Conservation (phyloP, 1,140 invertebrate species). For the Berghia stephanieae region DNA sequence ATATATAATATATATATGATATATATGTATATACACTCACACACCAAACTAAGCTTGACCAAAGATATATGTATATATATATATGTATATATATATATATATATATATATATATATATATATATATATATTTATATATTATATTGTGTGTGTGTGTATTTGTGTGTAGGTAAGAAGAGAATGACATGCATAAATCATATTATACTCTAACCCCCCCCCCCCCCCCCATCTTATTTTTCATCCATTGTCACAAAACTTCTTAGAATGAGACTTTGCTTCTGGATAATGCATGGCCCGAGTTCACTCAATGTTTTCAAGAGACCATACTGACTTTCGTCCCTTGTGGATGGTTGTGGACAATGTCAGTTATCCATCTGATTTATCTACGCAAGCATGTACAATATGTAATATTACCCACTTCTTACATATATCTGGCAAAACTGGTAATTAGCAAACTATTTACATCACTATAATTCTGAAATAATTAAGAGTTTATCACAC, state of each 20-base stretch:
- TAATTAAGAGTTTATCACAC: no score
- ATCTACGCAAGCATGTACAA: conserved; percentile 14
- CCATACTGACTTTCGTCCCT: conserved; percentile 25
- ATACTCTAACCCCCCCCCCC: neutral
- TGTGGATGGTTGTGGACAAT: conserved; percentile 29
- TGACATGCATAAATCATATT: neutral
- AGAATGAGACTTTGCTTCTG: neutral
- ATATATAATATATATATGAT: neutral
- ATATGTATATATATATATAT: conserved; percentile 19
- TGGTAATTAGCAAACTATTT: no score
- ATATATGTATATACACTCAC: neutral
- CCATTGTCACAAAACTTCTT: conserved; percentile 1
- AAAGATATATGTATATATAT: neutral
- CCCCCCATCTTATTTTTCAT: neutral
- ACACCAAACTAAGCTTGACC: neutral
- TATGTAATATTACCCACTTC: conserved; percentile 9
- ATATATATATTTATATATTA: conserved; percentile 21
- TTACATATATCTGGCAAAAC: neutral
- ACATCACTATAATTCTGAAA: no score
- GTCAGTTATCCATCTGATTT: neutral
- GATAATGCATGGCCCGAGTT: conserved; percentile 24
- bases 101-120: neutral
- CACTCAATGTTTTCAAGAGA: conserved; percentile 26
- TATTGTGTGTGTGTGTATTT: neutral
- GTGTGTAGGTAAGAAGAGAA: conserved; percentile 1